Evolutionary conservation across 2,113 vertebrate species (phyloP).

Genomic region (Tichodroma muraria): DNA sequence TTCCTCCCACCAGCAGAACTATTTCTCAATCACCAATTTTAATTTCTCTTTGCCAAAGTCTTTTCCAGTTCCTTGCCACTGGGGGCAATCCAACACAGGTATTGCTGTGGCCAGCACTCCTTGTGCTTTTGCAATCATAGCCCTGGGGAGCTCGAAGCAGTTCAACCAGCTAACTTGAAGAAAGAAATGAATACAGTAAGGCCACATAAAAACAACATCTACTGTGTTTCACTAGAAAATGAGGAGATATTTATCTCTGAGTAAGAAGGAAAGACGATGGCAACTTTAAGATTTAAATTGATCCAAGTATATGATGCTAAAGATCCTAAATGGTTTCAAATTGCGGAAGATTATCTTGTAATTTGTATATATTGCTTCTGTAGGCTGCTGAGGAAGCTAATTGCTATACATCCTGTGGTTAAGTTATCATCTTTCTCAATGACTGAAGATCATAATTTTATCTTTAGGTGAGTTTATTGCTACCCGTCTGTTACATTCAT

Average conservation of each 20-base stretch:
- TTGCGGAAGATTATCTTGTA: slow-evolving; percentile 55
- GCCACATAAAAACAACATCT: neutral
- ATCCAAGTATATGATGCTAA: slow-evolving; percentile 41
- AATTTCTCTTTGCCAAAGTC: neutral
- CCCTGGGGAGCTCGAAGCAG: neutral
- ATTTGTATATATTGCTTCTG: slow-evolving; percentile 65
- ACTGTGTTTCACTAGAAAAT: slow-evolving; percentile 5
- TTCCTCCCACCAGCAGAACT: neutral
- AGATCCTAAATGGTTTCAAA: slow-evolving; percentile 63
- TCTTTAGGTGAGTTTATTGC: slow-evolving; percentile 52
- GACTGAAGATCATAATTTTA: slow-evolving; percentile 57
- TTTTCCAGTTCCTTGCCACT: slow-evolving; percentile 21
- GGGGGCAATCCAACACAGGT: slow-evolving; percentile 38
- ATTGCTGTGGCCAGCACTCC: neutral
- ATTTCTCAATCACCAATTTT: slow-evolving; percentile 6
- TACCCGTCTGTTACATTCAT: neutral
- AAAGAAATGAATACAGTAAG: neutral
- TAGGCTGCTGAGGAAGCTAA: slow-evolving; percentile 60
- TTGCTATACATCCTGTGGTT: slow-evolving; percentile 59
- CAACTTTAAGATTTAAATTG: slow-evolving; percentile 57
- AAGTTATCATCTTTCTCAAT: slow-evolving; percentile 59
- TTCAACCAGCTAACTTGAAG: neutral
- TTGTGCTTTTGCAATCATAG: neutral
- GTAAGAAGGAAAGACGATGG: slow-evolving; percentile 39
- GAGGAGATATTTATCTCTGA: slow-evolving; percentile 25